Percentiles rank a stretch among this genome's conserved stretches.
These are phyloP conservation scores for Steatocranus sp. DNA, from an alignment of 2,797 vertebrate species.

Conservation along the genomic window DNA sequence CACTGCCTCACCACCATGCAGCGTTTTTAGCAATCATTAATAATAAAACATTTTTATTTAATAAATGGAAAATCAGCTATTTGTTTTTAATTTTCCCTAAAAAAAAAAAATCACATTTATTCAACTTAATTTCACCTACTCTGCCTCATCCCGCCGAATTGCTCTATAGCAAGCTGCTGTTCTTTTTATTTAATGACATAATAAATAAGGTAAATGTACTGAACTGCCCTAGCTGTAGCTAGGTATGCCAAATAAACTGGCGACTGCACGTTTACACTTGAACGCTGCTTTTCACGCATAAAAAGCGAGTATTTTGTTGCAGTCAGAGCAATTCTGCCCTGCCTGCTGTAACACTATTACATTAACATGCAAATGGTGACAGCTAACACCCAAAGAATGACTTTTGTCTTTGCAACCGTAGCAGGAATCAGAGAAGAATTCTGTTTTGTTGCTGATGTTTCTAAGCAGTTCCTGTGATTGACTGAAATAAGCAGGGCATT, in stretches of 20 bases:
- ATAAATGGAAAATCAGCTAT: neutral
- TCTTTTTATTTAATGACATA: neutral
- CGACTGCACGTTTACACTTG: neutral
- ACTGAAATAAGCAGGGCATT: constrained; percentile 39
- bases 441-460: constrained; percentile 35
- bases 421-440: neutral
- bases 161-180: neutral
- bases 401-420: neutral
- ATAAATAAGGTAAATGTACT: neutral
- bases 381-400: neutral
- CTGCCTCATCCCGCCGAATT: fast-evolving
- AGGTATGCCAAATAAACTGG: neutral
- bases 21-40: neutral
- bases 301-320: neutral
- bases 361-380: neutral
- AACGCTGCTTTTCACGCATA: neutral
- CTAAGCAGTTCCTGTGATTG: constrained; percentile 22
- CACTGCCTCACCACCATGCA: neutral
- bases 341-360: neutral
- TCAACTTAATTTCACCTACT: neutral
- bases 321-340: neutral
- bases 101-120: neutral
- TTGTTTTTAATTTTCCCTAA: neutral
- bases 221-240: neutral
- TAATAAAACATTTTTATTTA: neutral